phyloP scores from a whole-genome alignment of 2,888 invertebrate genomes.

The Agrotis clavis region DNA sequence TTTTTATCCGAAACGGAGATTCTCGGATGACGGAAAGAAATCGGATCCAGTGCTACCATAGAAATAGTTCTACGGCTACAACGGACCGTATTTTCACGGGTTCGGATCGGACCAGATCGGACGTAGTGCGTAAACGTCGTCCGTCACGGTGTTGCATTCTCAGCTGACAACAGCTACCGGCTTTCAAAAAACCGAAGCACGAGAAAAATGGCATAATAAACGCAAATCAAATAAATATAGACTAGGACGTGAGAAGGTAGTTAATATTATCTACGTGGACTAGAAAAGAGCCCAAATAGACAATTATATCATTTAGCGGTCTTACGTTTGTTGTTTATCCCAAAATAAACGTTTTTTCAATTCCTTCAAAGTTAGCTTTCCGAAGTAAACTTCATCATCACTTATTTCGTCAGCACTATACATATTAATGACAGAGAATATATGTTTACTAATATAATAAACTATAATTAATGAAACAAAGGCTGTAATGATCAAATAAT shows the following conservation, averaged over 20 bases:
- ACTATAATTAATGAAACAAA: slow-evolving; percentile 51
- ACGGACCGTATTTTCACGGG: no score
- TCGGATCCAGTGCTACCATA: no score
- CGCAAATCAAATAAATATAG: neutral
- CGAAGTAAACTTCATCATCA: slow-evolving; percentile 81
- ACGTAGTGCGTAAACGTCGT: no score
- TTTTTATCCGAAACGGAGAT: no score
- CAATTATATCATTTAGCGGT: slow-evolving; percentile 19
- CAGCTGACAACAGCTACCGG: neutral
- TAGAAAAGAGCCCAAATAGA: neutral
- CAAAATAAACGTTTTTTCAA: slow-evolving; percentile 73
- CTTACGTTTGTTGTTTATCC: slow-evolving; percentile 73
- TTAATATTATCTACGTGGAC: neutral
- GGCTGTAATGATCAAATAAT: slow-evolving; percentile 56
- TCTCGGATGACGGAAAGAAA: no score
- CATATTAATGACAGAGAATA: slow-evolving; percentile 37
- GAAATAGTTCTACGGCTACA: no score
- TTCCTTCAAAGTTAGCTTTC: slow-evolving; percentile 80
- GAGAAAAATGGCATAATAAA: neutral
- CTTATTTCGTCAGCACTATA: slow-evolving; percentile 58
- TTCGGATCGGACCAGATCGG: no score
- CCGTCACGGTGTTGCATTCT: no score
- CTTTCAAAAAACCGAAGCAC: neutral
- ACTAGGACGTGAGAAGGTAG: neutral
- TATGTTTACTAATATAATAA: slow-evolving; percentile 53